Evolutionary conservation across 2,113 vertebrate genomes (phyloP).

Genomic region (Collichthys lucidus): DNA sequence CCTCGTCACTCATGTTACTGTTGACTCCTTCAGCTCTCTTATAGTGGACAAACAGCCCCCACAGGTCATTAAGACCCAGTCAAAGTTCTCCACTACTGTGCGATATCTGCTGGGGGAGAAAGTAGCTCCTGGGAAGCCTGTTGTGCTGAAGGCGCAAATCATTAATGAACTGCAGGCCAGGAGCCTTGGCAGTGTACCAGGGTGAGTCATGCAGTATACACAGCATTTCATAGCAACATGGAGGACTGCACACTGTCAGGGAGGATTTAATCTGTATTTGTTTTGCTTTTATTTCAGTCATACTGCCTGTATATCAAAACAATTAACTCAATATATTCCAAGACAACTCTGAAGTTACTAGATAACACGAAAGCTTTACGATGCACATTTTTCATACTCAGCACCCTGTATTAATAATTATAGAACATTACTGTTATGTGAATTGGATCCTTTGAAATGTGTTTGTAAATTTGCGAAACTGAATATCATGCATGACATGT

Average conservation of each 20-base stretch:
- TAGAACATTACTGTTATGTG: not conserved
- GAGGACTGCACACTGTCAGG: not conserved
- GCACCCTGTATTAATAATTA: not conserved
- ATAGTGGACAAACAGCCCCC: slow-evolving; percentile 96
- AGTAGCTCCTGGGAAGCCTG: slow-evolving; percentile 87
- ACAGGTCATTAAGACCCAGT: slow-evolving; percentile 97
- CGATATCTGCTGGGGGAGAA: slow-evolving; percentile 91
- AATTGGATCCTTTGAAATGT: not conserved
- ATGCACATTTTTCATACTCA: not conserved
- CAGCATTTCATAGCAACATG: not conserved
- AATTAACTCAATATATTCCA: not conserved
- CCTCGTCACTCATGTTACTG: not conserved
- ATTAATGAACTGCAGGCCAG: slow-evolving; percentile 94
- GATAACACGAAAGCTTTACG: not conserved
- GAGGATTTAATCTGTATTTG: not conserved
- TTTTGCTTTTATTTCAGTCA: not conserved
- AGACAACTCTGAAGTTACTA: not conserved
- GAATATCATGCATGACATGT: no score
- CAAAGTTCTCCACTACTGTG: slow-evolving; percentile 93
- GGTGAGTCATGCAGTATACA: slow-evolving; percentile 64
- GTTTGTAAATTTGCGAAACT: not conserved
- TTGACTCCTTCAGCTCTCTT: slow-evolving; percentile 85
- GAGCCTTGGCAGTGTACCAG: slow-evolving; percentile 67
- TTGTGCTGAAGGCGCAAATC: slow-evolving; percentile 89
- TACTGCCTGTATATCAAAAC: not conserved